Conservation (phyloP, 2,888 invertebrate genomes). For the Apamea anceps region DNA sequence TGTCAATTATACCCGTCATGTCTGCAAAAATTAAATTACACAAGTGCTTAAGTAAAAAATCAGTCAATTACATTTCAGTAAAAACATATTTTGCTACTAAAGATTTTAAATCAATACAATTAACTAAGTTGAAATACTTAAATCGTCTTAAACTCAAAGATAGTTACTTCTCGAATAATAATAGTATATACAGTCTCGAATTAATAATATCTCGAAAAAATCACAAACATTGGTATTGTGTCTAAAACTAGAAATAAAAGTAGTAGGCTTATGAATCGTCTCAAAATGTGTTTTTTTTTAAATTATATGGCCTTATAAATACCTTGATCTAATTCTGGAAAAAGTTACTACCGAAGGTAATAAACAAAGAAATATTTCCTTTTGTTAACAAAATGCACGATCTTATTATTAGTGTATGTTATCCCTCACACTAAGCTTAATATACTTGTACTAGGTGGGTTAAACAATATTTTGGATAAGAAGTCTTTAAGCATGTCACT, state of each 20-base stretch:
- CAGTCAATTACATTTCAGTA: constrained; percentile 58
- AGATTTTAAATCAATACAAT: constrained; percentile 39
- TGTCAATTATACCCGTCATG: constrained; percentile 27
- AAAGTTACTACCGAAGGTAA: background rate
- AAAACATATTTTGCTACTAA: constrained; percentile 37
- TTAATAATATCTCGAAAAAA: constrained; percentile 65
- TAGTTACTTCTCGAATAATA: constrained; percentile 58
- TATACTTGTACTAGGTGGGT: constrained; percentile 26
- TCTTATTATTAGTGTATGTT: background rate
- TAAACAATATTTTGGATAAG: background rate
- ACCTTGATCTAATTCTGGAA: background rate
- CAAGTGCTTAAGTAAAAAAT: constrained; percentile 55
- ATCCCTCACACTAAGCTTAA: background rate
- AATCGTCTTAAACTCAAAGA: constrained; percentile 50
- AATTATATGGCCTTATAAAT: background rate
- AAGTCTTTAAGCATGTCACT: background rate
- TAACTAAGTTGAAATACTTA: constrained; percentile 53
- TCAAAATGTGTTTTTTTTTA: background rate
- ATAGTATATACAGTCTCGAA: constrained; percentile 78
- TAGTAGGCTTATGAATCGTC: constrained; percentile 38
- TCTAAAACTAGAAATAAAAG: constrained; percentile 44
- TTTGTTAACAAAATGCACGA: background rate
- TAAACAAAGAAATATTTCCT: no score
- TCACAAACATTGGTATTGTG: constrained; percentile 67
- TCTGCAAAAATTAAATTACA: constrained; percentile 45